These are phyloP conservation scores for Pelecanus crispus DNA, from an alignment of 2,113 vertebrate genomes.

Conservation along the genomic window DNA sequence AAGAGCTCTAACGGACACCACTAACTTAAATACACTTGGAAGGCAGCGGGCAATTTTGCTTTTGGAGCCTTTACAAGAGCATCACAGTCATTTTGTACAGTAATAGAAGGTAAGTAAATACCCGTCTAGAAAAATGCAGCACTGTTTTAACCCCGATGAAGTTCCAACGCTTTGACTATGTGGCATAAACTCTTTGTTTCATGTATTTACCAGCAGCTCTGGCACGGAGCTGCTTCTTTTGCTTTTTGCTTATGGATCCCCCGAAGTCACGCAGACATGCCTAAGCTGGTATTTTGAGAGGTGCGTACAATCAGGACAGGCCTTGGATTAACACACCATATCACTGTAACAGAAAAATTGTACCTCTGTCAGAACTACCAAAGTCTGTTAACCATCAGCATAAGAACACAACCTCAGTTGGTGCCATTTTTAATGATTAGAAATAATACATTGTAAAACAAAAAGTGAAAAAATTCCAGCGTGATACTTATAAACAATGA, in stretches of 20 bases:
- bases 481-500: constrained; percentile 52
- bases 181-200: neutral
- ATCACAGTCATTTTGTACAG: neutral
- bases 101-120: neutral
- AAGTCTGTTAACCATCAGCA: neutral
- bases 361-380: neutral
- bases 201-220: neutral
- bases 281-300: neutral
- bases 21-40: neutral
- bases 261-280: neutral
- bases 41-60: neutral
- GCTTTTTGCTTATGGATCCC: neutral
- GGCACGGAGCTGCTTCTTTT: neutral
- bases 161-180: neutral
- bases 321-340: neutral
- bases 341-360: neutral
- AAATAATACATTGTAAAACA: constrained; percentile 48
- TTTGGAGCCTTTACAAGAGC: neutral
- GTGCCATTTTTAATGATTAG: constrained; percentile 60
- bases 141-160: neutral
- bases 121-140: neutral
- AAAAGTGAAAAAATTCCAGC: constrained; percentile 46
- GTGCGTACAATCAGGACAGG: neutral
- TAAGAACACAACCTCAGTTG: constrained; percentile 45
- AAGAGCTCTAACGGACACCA: neutral